Conservation (phyloP, 2,888 invertebrate genomes). For the Amphipoea lucens region DNA sequence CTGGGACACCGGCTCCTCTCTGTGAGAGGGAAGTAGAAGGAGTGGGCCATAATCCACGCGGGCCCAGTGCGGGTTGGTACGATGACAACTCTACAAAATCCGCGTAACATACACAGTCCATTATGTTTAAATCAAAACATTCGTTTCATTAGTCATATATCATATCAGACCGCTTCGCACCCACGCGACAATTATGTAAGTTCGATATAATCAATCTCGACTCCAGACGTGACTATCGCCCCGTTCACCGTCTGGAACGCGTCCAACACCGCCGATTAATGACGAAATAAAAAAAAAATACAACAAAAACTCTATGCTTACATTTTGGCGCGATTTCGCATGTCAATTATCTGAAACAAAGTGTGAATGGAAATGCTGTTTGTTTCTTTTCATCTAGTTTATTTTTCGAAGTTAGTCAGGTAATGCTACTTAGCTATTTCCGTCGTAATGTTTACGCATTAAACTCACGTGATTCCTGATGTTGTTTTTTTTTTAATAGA, state of each 20-base stretch:
- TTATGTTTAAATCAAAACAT: constrained; percentile 49
- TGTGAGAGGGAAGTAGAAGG: no score
- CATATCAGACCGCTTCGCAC: constrained; percentile 37
- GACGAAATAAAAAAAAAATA: constrained; percentile 40
- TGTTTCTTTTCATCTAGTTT: constrained; percentile 35
- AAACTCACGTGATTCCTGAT: constrained; percentile 79
- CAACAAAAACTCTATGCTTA: constrained; percentile 28
- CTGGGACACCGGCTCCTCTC: no score
- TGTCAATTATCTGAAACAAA: constrained; percentile 50
- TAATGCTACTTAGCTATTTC: constrained; percentile 65
- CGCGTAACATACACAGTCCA: constrained; percentile 11
- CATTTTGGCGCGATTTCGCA: constrained; percentile 51
- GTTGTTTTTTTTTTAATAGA: constrained; percentile 72
- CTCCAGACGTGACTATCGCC: constrained; percentile 45
- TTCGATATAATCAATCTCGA: constrained; percentile 52
- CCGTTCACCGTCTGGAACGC: constrained; percentile 51
- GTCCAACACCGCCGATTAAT: constrained; percentile 57
- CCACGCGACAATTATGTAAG: constrained; percentile 60
- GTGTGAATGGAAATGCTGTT: constrained; percentile 69
- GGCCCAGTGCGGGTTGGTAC: background rate
- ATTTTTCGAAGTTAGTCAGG: constrained; percentile 51
- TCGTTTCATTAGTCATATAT: constrained; percentile 47
- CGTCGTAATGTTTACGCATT: constrained; percentile 76
- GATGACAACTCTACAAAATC: constrained; percentile 24
- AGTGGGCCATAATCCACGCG: no score